Conservation (phyloP, 2,113 vertebrate genomes). For the Platanista minor region DNA sequence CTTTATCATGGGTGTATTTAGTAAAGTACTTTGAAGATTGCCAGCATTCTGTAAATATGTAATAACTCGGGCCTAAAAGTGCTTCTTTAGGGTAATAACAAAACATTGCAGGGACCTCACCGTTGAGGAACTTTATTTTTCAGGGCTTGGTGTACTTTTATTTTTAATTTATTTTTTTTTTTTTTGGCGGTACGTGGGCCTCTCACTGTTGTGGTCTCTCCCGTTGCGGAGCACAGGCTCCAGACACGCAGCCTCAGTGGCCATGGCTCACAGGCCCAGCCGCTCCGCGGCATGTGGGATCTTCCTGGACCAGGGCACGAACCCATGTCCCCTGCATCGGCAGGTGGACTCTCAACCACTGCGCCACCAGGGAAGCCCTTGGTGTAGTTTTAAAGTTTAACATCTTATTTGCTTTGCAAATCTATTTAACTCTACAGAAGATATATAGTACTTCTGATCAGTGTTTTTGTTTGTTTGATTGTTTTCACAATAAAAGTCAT, state of each 20-base stretch:
- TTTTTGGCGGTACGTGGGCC: too few species aligned
- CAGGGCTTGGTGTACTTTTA: not conserved
- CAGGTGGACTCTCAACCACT: too few species aligned
- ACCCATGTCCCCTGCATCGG: too few species aligned
- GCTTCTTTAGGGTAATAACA: not conserved
- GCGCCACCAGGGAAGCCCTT: too few species aligned
- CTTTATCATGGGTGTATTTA: not conserved
- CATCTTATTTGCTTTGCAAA: not conserved
- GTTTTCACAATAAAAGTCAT: too few species aligned
- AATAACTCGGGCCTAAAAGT: not conserved
- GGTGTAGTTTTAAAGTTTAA: not conserved
- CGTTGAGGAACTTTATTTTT: not conserved
- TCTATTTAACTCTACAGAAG: not conserved
- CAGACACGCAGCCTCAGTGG: too few species aligned
- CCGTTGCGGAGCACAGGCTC: too few species aligned
- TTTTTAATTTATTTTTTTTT: too few species aligned
- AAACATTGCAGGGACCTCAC: not conserved
- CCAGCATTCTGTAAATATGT: not conserved
- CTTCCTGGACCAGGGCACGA: too few species aligned
- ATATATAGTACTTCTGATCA: not conserved
- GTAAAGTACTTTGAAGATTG: not conserved
- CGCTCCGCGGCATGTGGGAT: too few species aligned
- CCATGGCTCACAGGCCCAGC: too few species aligned
- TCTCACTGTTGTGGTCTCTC: too few species aligned
- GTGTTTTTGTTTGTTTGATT: not conserved